Evolutionary conservation across 2,113 vertebrate species (phyloP).

Genomic region (Syrmaticus mikado): DNA sequence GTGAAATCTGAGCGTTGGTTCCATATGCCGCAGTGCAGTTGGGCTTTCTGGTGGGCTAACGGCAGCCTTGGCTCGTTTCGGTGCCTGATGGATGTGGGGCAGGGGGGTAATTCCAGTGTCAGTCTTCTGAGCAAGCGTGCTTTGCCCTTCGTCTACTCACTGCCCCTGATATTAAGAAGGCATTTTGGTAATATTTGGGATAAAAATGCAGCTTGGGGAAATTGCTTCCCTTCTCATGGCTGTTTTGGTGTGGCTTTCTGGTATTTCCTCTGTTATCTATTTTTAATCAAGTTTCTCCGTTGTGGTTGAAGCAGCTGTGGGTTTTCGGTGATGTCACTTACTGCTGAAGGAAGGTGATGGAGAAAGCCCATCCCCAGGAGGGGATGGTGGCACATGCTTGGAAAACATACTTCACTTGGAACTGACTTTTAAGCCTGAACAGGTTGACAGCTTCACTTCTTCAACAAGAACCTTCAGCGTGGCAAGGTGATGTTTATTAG

Average conservation of each 20-base stretch:
- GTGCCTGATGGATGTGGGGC: neutral
- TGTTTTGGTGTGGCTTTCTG: neutral
- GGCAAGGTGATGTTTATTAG: fast-evolving
- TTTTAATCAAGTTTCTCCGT: neutral
- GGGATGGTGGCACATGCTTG: fast-evolving
- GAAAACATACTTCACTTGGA: neutral
- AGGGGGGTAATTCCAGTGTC: fast-evolving
- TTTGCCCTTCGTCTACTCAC: neutral
- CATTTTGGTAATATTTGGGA: neutral
- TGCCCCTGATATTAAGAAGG: neutral
- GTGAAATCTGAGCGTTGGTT: neutral
- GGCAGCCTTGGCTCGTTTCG: neutral
- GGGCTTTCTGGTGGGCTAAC: neutral
- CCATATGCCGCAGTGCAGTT: neutral
- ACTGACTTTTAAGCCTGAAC: neutral
- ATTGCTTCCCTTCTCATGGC: neutral
- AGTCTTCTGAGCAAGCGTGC: neutral
- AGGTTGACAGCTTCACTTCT: neutral
- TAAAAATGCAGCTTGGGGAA: neutral
- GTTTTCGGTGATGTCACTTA: neutral
- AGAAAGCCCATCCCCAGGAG: neutral
- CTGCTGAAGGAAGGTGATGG: neutral
- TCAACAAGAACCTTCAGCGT: neutral
- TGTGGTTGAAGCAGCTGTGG: fast-evolving
- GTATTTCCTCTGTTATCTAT: constrained; percentile 50